Conservation (phyloP, 2,888 invertebrate genomes). For the Linyphia triangularis region DNA sequence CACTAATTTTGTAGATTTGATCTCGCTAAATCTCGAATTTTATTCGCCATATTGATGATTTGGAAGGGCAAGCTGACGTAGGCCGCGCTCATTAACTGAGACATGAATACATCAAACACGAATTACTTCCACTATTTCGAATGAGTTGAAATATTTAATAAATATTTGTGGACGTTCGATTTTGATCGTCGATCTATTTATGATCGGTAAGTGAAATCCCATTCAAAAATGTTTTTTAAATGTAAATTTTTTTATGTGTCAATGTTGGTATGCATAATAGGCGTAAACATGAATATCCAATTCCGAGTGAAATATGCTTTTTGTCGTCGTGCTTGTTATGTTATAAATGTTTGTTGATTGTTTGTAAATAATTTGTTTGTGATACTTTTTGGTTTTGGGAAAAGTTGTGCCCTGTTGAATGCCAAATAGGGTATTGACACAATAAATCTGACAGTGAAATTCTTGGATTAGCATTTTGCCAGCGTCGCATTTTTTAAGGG, state of each 20-base stretch:
- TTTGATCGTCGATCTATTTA: conserved; percentile 15
- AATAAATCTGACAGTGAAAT: conserved; percentile 73
- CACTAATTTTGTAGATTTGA: conserved; percentile 76
- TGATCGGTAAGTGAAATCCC: conserved; percentile 63
- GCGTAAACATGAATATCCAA: conserved; percentile 66
- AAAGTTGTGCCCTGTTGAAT: conserved; percentile 65
- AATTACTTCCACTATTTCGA: conserved; percentile 60
- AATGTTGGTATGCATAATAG: conserved; percentile 71
- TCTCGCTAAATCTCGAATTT: conserved; percentile 76
- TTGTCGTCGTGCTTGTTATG: background rate
- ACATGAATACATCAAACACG: conserved; percentile 66
- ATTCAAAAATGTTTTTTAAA: conserved; percentile 68
- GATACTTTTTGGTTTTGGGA: background rate
- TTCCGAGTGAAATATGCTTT: background rate
- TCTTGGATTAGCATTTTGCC: conserved; percentile 72
- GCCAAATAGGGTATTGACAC: conserved; percentile 75
- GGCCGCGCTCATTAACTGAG: conserved; percentile 70
- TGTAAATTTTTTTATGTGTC: conserved; percentile 54
- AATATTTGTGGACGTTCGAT: conserved; percentile 34
- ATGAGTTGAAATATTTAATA: conserved; percentile 33
- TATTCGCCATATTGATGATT: conserved; percentile 76
- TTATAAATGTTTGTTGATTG: background rate
- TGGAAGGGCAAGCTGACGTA: conserved; percentile 75
- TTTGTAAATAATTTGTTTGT: conserved; percentile 9
- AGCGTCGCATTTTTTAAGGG: conserved; percentile 72